These are phyloP conservation scores for Percopsis omiscomaycus DNA, from an alignment of 2,797 vertebrate species.

Conservation along the genomic window DNA sequence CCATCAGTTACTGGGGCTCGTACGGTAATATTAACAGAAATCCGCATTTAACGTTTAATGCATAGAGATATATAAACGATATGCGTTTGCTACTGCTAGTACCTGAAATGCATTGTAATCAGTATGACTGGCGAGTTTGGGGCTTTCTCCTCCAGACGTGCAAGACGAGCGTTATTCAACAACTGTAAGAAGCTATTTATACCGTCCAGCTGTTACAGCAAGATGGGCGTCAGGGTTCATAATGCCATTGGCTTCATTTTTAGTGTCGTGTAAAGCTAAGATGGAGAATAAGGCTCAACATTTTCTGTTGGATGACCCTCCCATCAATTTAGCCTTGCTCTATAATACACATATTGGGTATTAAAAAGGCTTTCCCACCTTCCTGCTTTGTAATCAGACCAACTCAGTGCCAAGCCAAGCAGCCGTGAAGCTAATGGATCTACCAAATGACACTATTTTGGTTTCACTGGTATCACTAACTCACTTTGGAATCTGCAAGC, in stretches of 20 bases:
- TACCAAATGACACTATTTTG: constrained; percentile 2
- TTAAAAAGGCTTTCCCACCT: constrained; percentile 28
- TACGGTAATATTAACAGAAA: background rate
- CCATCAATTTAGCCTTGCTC: constrained; percentile 35
- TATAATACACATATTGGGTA: constrained; percentile 44
- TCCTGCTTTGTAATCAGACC: constrained; percentile 23
- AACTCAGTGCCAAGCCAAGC: constrained; percentile 11
- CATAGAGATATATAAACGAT: background rate
- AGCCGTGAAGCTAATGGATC: constrained; percentile 14
- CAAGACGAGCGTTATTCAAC: no score
- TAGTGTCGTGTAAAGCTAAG: background rate
- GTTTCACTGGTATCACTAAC: background rate
- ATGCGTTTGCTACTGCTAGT: background rate
- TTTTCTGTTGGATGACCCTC: constrained; percentile 9
- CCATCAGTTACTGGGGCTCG: constrained; percentile 42
- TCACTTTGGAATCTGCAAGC: constrained; percentile 6
- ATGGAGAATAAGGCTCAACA: background rate
- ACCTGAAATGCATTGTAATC: no score
- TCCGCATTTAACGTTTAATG: background rate
- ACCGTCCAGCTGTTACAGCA: no score
- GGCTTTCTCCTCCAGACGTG: no score
- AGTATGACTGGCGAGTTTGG: no score
- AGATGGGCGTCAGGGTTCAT: no score
- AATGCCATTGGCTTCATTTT: background rate
- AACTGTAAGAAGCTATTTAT: no score